phyloP scores from a whole-genome alignment of 2,113 vertebrate species.

The Parotia lawesii region DNA sequence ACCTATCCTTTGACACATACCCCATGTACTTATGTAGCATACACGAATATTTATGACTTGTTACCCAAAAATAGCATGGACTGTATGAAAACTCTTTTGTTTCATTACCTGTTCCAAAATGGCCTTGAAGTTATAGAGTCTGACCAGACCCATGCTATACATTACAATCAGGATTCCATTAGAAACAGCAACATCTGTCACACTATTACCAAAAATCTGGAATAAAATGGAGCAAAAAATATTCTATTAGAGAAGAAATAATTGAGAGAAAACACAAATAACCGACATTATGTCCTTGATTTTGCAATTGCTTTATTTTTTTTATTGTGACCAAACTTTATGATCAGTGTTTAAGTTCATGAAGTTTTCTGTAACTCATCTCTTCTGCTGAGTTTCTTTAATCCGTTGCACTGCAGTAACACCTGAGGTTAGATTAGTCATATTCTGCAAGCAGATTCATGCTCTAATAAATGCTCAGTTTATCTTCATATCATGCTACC shows the following conservation, averaged over 20 bases:
- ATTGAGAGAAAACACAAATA: background rate
- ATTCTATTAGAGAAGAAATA: slow-evolving; percentile 22
- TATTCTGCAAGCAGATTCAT: background rate
- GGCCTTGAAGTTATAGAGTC: slow-evolving; percentile 89
- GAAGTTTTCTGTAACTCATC: background rate
- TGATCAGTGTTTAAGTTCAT: background rate
- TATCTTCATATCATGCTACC: background rate
- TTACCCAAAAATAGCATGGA: background rate
- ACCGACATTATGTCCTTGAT: background rate
- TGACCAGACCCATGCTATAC: slow-evolving; percentile 85
- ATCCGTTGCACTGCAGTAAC: background rate
- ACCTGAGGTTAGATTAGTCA: background rate
- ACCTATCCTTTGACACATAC: background rate
- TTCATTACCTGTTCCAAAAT: slow-evolving; percentile 83
- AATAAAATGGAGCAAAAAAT: slow-evolving; percentile 27
- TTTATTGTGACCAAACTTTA: background rate
- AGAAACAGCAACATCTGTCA: slow-evolving; percentile 87
- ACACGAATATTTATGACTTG: background rate
- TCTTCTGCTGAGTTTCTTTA: background rate
- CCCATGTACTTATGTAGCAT: background rate
- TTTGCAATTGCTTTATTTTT: background rate
- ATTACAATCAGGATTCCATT: slow-evolving; percentile 90
- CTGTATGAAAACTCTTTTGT: background rate
- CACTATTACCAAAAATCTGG: slow-evolving; percentile 87
- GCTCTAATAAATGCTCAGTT: background rate